phyloP scores from a whole-genome alignment of 2,888 invertebrate species.

The Chaetogeoica ovagalla region DNA sequence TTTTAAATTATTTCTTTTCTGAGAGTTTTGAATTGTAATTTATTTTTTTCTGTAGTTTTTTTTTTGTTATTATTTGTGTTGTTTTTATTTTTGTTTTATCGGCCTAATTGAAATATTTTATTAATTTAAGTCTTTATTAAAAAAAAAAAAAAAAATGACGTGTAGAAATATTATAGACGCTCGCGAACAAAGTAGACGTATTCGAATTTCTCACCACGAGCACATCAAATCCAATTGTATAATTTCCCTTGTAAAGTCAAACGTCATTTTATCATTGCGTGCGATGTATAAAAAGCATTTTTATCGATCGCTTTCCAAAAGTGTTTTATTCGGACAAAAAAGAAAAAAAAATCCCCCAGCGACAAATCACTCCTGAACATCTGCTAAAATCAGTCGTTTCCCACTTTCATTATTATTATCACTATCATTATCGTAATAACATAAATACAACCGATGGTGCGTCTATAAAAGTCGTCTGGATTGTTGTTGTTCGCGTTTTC shows the following conservation, averaged over 20 bases:
- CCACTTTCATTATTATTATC: conserved; percentile 2
- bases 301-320: neutral
- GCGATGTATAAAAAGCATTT: conserved; percentile 9
- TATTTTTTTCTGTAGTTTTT: no score
- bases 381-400: conserved; percentile 15
- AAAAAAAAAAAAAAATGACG: no score
- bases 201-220: neutral
- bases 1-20: no score
- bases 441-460: conserved; percentile 11
- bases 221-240: neutral
- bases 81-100: no score
- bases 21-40: no score
- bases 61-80: no score
- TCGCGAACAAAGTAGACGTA: neutral
- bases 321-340: neutral
- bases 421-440: conserved; percentile 29
- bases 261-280: conserved; percentile 1
- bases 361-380: conserved; percentile 2
- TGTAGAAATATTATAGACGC: no score
- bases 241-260: conserved; percentile 1
- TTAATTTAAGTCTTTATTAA: no score
- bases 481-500: neutral
- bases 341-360: neutral
- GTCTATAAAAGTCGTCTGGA: neutral
- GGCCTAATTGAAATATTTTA: no score